These are phyloP conservation scores for Mormoops blainvillei DNA, from an alignment of 2,113 vertebrate genomes.

Conservation along the genomic window DNA sequence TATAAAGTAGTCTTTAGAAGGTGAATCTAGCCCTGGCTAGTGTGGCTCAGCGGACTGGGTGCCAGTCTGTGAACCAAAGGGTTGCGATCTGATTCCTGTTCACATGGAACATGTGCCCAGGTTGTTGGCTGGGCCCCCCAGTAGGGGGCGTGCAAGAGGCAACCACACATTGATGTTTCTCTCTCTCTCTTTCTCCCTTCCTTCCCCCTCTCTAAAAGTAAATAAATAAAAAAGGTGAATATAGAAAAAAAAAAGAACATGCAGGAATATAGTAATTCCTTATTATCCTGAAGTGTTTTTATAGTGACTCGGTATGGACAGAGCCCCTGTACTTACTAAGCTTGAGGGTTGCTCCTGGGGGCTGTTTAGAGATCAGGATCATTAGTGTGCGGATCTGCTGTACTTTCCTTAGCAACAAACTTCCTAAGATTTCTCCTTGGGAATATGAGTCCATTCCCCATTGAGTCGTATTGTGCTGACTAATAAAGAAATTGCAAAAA, in stretches of 20 bases:
- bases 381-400: not conserved
- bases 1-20: not conserved
- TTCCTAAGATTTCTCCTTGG: conserved; percentile 21
- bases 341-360: not conserved
- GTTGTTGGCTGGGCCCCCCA: no score
- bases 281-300: not conserved
- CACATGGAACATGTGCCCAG: no score
- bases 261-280: not conserved
- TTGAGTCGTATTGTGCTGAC: not conserved
- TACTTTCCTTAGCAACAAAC: not conserved
- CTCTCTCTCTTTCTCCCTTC: no score
- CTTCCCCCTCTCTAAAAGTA: no score
- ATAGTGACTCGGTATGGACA: not conserved
- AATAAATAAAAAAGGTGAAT: no score
- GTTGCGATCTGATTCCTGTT: no score
- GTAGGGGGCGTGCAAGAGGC: no score
- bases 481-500: conserved; percentile 9
- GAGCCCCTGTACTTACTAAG: not conserved
- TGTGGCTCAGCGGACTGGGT: no score
- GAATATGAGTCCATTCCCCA: not conserved
- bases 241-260: not conserved
- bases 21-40: not conserved
- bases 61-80: no score
- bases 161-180: no score
- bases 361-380: not conserved